Percentiles rank a stretch among this genome's conserved stretches.
Evolutionary conservation across 2,797 vertebrate species (phyloP).

Genomic region (Aythya fuligula): DNA sequence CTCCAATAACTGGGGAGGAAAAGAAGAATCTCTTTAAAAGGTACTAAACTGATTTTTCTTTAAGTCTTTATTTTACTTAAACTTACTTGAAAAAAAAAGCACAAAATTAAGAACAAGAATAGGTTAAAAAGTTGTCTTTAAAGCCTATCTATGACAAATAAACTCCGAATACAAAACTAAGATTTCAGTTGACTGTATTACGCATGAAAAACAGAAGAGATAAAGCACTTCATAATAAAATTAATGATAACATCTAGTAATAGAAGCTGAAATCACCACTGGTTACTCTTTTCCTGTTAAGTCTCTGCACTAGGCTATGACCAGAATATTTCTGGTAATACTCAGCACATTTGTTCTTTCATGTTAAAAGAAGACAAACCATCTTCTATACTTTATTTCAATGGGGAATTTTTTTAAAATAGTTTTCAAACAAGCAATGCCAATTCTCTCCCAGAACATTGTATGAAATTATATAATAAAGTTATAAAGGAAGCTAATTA

Average conservation of each 20-base stretch:
- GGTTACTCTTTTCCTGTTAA: not conserved
- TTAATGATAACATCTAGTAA: not conserved
- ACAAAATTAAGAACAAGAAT: constrained; percentile 19
- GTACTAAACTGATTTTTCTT: no score
- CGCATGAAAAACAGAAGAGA: not conserved
- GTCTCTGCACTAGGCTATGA: not conserved
- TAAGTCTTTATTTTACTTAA: constrained; percentile 4
- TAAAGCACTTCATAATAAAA: not conserved
- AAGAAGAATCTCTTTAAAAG: not conserved
- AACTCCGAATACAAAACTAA: constrained; percentile 1
- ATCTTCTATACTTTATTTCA: not conserved
- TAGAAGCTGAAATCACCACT: not conserved
- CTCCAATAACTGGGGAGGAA: constrained; percentile 87
- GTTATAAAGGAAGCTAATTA: not conserved
- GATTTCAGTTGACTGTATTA: not conserved
- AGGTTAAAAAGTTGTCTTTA: constrained; percentile 12
- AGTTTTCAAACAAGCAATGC: not conserved
- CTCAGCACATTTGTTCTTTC: not conserved
- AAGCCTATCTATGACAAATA: not conserved
- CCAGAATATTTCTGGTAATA: not conserved
- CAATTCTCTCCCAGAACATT: rapidly evolving
- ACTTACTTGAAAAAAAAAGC: not conserved
- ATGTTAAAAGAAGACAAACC: not conserved
- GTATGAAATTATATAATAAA: not conserved
- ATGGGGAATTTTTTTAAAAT: not conserved